Conservation (phyloP, 2,113 vertebrate species). For the Pyxicephalus adspersus region DNA sequence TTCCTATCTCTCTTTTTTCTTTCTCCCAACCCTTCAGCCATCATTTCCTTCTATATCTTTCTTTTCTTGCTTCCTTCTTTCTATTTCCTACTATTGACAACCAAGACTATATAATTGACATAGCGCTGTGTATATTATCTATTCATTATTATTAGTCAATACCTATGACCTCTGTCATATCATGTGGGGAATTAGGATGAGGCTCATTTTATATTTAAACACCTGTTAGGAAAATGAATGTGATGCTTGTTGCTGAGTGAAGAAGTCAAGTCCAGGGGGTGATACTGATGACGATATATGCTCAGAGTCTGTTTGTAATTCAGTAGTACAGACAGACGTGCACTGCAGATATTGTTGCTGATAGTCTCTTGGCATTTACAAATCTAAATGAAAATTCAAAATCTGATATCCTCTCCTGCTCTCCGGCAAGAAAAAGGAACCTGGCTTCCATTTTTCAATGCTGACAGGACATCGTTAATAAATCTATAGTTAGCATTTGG, state of each 20-base stretch:
- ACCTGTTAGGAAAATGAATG: neutral
- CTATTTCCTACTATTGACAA: too few species aligned
- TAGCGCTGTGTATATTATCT: too few species aligned
- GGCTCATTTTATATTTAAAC: too few species aligned
- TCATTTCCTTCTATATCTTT: too few species aligned
- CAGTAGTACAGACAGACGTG: neutral
- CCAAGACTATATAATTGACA: too few species aligned
- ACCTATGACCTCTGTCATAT: too few species aligned
- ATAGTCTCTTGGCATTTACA: constrained; percentile 39
- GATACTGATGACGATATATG: neutral
- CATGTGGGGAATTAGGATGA: too few species aligned
- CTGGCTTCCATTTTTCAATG: constrained; percentile 38
- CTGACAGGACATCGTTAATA: constrained; percentile 56
- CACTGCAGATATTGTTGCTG: constrained; percentile 9
- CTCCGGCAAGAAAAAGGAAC: constrained; percentile 19
- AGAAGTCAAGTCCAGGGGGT: neutral
- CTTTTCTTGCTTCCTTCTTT: too few species aligned
- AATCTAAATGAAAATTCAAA: constrained; percentile 33
- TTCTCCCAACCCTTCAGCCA: too few species aligned
- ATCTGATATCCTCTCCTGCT: constrained; percentile 16
- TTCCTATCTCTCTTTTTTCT: too few species aligned
- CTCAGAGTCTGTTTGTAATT: neutral
- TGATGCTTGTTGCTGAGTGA: neutral
- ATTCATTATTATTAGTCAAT: too few species aligned
- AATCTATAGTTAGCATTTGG: constrained; percentile 58